Base-by-base conservation (phyloP, 35 echinoderm and acorn worm species). In the Heliocidaris tuberculata region DNA sequence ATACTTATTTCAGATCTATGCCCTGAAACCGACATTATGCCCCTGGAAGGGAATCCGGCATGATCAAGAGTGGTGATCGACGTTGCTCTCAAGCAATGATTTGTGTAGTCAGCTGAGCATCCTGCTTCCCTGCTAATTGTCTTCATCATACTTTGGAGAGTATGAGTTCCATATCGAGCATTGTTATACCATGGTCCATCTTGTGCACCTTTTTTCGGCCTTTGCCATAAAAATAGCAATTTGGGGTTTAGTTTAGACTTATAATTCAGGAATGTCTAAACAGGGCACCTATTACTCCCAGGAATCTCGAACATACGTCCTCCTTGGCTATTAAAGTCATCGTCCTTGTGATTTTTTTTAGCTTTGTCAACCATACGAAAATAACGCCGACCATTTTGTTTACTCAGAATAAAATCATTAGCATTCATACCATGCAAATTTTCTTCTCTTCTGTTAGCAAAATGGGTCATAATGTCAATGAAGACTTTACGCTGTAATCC, bases 401-500 rank as follows among this genome's bases (percentile, higher is more conserved):
- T 56, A 60, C 87, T 32, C 16, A 95, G 13, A 27, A 50, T 30
- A 86, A 94, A 94, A 32, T 94, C 94, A 47, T 31, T 17, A 3
- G 31, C 2, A 9, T 86, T 86, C 94, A 94, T 94, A 35, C 17
- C 35, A 15, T 85, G 19, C 13, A 86, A 48, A 85, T 94, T 94
- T 24, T 94, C 85, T 50, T 32, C 47, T 31, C 78, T 65, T 65
- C 70, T 13, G 93, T 94, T 85, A 16, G 30, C 93, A 94, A 94
- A 94, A 85, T 16, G n/a, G 35, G 78, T 71, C 93, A 95, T 95
- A 49, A 49, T 95, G 48, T 95, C 94, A 5, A 95, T 50, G 31
- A 95, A 88, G 3, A 95, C 85, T 56, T 95, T 95, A 87, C 86
- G 31, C 47, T 95, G 94, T 42, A 88, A 31, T 49, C 94, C 94